phyloP scores from a whole-genome alignment of 2,113 vertebrate genomes.

The Syrmaticus mikado region DNA sequence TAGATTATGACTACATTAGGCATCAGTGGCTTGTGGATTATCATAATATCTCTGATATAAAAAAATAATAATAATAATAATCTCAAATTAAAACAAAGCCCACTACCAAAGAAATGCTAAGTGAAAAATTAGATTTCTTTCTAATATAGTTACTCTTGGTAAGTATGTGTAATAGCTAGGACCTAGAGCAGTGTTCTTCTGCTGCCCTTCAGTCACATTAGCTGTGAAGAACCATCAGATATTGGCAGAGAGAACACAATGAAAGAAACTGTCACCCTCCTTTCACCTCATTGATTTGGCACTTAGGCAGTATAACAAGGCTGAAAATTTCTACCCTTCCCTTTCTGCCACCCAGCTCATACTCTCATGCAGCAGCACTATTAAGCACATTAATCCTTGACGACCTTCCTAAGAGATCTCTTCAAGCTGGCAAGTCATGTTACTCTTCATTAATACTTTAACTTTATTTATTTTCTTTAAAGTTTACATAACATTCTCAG shows the following conservation, averaged over 20 bases:
- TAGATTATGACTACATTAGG: slow-evolving; percentile 6
- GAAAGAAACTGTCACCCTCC: neutral
- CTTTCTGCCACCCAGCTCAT: neutral
- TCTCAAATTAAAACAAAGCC: slow-evolving; percentile 22
- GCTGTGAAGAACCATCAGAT: neutral
- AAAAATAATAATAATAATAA: neutral
- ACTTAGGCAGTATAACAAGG: neutral
- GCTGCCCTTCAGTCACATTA: neutral
- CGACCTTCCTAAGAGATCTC: neutral
- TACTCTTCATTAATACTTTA: neutral
- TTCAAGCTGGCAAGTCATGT: neutral
- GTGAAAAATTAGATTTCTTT: neutral
- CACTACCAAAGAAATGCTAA: neutral
- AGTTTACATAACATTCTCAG: neutral
- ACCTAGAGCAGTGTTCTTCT: neutral
- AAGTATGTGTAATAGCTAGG: neutral
- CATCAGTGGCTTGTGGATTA: slow-evolving; percentile 12
- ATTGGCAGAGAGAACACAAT: neutral
- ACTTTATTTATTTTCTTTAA: neutral
- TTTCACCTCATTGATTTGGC: neutral
- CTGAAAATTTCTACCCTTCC: neutral
- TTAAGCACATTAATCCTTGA: neutral
- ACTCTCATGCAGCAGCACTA: neutral
- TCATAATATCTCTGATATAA: slow-evolving; percentile 36
- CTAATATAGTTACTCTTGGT: neutral